These are phyloP conservation scores for Ostrea edulis DNA, from an alignment of 1,140 invertebrate species.

Conservation along the genomic window DNA sequence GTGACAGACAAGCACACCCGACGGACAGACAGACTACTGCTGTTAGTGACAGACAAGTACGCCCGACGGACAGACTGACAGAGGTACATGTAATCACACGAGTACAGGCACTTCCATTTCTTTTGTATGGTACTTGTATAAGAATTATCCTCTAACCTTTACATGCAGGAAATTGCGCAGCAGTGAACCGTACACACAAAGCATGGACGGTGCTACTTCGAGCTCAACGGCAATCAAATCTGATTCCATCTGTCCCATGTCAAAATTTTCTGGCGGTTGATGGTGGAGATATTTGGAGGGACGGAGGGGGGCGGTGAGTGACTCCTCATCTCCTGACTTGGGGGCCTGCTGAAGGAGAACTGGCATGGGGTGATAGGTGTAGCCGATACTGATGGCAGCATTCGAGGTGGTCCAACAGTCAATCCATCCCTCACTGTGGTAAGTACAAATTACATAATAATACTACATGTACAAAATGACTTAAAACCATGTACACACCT, in stretches of 20 bases:
- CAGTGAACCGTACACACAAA: slow-evolving; percentile 93
- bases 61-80: too few relatives aligned
- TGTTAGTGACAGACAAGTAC: too few relatives aligned
- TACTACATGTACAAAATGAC: too few relatives aligned
- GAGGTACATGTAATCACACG: too few relatives aligned
- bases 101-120: too few relatives aligned
- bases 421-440: slow-evolving; percentile 89
- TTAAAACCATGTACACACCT: too few relatives aligned
- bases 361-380: slow-evolving; percentile 93
- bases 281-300: slow-evolving; percentile 80
- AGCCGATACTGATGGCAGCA: slow-evolving; percentile 92
- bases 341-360: slow-evolving; percentile 78
- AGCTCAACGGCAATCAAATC: slow-evolving; percentile 94
- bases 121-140: too few relatives aligned
- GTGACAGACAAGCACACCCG: too few relatives aligned
- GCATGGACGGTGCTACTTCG: slow-evolving; percentile 93
- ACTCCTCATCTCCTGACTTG: slow-evolving; percentile 96
- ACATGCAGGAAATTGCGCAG: slow-evolving; percentile 93
- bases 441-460: background rate
- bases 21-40: too few relatives aligned
- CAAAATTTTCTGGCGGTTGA: slow-evolving; percentile 84
- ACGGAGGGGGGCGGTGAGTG: slow-evolving; percentile 92
- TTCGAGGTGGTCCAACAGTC: slow-evolving; percentile 98
- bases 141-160: slow-evolving; percentile 81
- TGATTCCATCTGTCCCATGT: slow-evolving; percentile 89